Evolutionary conservation across 2,888 invertebrate genomes (phyloP), one percentile per base, ranked within the genome.

Genomic region (Eristalis pertinax): DNA sequence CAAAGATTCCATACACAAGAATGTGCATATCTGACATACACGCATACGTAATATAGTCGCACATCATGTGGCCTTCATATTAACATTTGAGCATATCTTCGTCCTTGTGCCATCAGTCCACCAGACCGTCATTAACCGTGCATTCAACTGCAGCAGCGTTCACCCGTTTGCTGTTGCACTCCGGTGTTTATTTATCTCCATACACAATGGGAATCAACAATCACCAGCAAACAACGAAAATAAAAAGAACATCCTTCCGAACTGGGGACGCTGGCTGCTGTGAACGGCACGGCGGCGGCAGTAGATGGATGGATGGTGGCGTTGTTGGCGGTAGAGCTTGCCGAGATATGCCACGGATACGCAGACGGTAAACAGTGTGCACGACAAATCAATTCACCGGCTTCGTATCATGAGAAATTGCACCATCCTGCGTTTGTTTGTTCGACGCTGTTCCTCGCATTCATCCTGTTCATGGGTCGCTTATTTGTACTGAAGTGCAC

Each of bases 51-150:
- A 38, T 13, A 38, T 38, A 38, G 64, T 64, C 15, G 64, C 78
- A 29, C 76, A 82, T 77, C 82, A 72, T 82, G 67, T 76, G 82
- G 62, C 76, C 67, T 24, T 77, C 72, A 82, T 76, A 72, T 72
- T n/a, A n/a, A n/a, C 62, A 82, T 72, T 67, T 76, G 60, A 62
- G 65, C 41, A 10, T 38, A 35, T 67, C 29, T 67, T 62, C 29
- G 32, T 63, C 41, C 35, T 65, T 64, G n/a, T 74, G 24, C 35
- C 58, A 29, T 43, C 68, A 65, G 22, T 22, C 35, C 64, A 65
- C 38, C 22, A 65, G 41, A 60, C 70, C 50, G 24, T 22, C 35
- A 22, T 58, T 22, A 60, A 43, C 67, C 26, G 50, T 73, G 19
- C 62, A 73, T 69, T 64, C 64, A 70, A 70, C 29, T 72, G 58